These are phyloP conservation scores for Sprattus sprattus DNA, from an alignment of 2,113 vertebrate genomes.

Conservation along the genomic window DNA sequence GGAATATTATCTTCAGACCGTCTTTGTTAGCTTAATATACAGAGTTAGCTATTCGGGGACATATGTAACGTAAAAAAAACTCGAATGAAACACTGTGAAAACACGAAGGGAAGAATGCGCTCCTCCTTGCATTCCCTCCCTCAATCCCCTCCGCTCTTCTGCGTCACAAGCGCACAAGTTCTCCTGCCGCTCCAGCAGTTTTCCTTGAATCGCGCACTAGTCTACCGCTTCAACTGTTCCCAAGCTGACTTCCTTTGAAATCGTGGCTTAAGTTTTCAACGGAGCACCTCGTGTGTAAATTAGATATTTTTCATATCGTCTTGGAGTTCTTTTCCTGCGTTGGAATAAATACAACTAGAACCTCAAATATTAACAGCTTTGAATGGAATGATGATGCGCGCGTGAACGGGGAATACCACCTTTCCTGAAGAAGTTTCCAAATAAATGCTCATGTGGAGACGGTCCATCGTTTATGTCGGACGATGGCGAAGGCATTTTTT, in stretches of 20 bases:
- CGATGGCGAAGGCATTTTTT: slow-evolving; percentile 62
- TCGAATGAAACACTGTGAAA: neutral
- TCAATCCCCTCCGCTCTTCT: neutral
- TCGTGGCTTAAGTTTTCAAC: neutral
- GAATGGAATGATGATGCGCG: slow-evolving; percentile 19
- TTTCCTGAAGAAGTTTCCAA: slow-evolving; percentile 52
- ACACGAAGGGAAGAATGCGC: neutral
- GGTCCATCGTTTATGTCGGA: slow-evolving; percentile 46
- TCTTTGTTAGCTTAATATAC: too few species aligned
- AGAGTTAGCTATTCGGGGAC: too few species aligned
- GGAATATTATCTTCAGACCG: too few species aligned
- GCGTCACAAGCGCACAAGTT: neutral
- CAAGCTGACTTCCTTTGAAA: neutral
- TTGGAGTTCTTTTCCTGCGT: neutral
- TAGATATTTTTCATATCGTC: neutral
- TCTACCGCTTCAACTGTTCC: neutral
- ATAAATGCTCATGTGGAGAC: slow-evolving; percentile 55
- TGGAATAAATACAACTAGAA: neutral
- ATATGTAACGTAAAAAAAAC: neutral
- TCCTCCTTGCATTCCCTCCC: neutral
- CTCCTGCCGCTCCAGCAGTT: neutral
- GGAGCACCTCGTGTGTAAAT: neutral
- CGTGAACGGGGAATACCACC: slow-evolving; percentile 19
- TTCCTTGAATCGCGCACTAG: neutral
- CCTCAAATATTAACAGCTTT: neutral